These are phyloP conservation scores for Habrosyne pyritoides DNA, from an alignment of 2,888 invertebrate species.

Conservation along the genomic window DNA sequence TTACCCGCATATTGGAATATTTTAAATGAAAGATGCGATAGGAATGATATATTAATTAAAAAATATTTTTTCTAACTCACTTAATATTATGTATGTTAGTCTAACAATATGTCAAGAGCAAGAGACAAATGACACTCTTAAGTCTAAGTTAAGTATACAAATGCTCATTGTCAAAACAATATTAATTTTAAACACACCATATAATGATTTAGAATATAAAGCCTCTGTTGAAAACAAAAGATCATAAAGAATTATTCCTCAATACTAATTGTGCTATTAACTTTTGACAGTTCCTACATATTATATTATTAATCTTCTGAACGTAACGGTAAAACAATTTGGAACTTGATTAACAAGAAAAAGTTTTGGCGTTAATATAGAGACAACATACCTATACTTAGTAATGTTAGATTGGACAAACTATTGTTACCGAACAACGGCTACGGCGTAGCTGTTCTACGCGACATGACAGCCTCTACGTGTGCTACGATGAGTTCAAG, in stretches of 20 bases:
- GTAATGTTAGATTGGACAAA: background rate
- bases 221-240: background rate
- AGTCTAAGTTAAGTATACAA: no score
- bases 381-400: background rate
- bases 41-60: background rate
- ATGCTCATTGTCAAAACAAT: background rate
- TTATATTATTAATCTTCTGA: background rate
- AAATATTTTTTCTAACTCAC: no score
- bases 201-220: background rate
- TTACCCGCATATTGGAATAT: constrained; percentile 5
- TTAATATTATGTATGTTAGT: no score
- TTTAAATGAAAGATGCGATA: background rate
- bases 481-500: constrained; percentile 29
- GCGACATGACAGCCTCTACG: constrained; percentile 37
- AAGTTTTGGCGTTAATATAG: constrained; percentile 2
- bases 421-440: constrained; percentile 19
- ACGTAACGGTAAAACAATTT: constrained; percentile 2
- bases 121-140: no score
- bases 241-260: background rate
- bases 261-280: background rate
- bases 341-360: constrained; percentile 1
- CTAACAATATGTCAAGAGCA: no score
- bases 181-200: background rate
- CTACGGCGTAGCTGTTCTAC: constrained; percentile 27
- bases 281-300: background rate